Evolutionary conservation across 2,797 vertebrate species (phyloP).

Genomic region (Thunnus albacares): DNA sequence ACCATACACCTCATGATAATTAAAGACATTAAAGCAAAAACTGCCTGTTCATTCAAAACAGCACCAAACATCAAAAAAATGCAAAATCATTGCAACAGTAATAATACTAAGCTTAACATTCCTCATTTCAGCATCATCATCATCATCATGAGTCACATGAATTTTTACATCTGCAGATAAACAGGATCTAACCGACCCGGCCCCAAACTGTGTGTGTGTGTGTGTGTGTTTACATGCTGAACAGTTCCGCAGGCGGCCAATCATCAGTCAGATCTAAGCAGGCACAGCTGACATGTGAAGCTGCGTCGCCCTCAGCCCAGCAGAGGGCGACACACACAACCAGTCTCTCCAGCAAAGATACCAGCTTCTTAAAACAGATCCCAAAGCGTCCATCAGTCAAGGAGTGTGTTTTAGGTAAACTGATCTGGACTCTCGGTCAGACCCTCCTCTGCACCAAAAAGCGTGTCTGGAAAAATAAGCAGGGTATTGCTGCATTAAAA

Average conservation of each 20-base stretch:
- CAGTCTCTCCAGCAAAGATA: conserved; percentile 23
- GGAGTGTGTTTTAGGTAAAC: conserved; percentile 38
- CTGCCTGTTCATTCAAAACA: conserved; percentile 72
- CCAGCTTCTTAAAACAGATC: conserved; percentile 2
- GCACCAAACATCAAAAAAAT: conserved; percentile 68
- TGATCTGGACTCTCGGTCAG: conserved; percentile 19
- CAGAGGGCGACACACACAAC: conserved; percentile 74
- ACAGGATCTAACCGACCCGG: conserved; percentile 41
- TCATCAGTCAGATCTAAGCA: conserved; percentile 27
- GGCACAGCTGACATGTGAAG: conserved; percentile 35
- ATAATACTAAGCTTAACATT: conserved; percentile 82
- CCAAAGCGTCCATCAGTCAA: conserved; percentile 12
- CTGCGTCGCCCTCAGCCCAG: conserved; percentile 71
- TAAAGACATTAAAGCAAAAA: conserved; percentile 72
- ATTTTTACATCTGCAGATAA: conserved; percentile 64
- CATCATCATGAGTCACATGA: conserved; percentile 49
- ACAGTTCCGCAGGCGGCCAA: conserved; percentile 28
- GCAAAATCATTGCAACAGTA: conserved; percentile 68
- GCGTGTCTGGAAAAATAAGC: conserved; percentile 54
- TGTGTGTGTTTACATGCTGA: conserved; percentile 67
- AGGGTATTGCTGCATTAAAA: conserved; percentile 77
- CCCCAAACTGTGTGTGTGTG: conserved; percentile 17
- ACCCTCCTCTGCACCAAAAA: conserved; percentile 64
- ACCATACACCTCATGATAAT: conserved; percentile 69
- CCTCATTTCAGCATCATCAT: conserved; percentile 68